These are phyloP conservation scores for Oncorhynchus keta DNA, from an alignment of 2,113 vertebrate genomes.

Conservation along the genomic window DNA sequence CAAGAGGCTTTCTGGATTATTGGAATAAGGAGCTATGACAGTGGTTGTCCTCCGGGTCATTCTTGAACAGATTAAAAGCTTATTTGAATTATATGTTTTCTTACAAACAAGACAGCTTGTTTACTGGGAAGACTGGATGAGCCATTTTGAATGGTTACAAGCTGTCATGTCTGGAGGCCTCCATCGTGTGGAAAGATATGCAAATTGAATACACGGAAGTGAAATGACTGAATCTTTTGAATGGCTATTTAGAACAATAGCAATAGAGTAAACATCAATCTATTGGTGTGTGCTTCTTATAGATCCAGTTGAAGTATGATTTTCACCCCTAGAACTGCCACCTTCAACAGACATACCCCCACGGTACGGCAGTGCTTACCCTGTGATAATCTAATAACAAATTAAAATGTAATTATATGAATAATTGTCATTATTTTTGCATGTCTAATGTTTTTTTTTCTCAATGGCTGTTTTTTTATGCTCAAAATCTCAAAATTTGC, in stretches of 20 bases:
- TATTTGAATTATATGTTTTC: slow-evolving; percentile 20
- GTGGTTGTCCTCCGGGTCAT: neutral
- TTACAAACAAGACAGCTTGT: slow-evolving; percentile 13
- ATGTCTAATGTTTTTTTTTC: too few relatives aligned
- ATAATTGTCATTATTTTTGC: too few relatives aligned
- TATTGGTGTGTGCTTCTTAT: too few relatives aligned
- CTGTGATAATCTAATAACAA: neutral
- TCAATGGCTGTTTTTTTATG: too few relatives aligned
- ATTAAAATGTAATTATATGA: too few relatives aligned
- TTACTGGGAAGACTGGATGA: neutral
- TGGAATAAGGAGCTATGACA: slow-evolving; percentile 31
- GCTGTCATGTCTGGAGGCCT: neutral
- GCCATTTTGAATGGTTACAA: slow-evolving; percentile 8
- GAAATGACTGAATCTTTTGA: neutral
- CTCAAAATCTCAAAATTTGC: too few relatives aligned
- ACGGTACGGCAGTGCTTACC: neutral
- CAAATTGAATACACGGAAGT: neutral
- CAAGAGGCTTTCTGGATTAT: slow-evolving; percentile 7
- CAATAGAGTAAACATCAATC: neutral
- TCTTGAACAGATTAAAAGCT: slow-evolving; percentile 25
- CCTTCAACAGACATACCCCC: too few relatives aligned
- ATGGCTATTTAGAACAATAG: neutral
- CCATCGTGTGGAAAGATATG: neutral
- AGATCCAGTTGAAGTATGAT: too few relatives aligned
- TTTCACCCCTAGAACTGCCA: neutral